Evolutionary conservation across 2,113 vertebrate genomes (phyloP), one percentile per base, ranked within the genome.

Genomic region (Chrysochloris asiatica): DNA sequence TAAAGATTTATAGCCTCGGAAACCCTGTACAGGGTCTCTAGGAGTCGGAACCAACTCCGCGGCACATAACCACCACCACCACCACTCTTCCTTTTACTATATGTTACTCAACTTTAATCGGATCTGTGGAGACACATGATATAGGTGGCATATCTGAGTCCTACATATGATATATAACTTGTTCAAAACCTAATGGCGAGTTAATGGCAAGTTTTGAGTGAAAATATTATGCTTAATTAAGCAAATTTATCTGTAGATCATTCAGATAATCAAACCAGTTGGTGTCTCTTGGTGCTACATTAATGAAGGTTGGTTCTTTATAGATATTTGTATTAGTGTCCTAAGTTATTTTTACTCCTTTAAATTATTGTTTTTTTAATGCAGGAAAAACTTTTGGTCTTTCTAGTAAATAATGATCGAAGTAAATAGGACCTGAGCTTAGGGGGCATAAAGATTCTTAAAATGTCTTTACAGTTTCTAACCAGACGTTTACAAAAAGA

Each of bases 401-500:
- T 92, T n/a, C 41, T 50, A 65, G 19, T 73, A 78, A 84, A 67
- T 19, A 33, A 30, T 77, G 67, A 33, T 47, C 61, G 22, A 80
- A 83, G 54, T 56, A 28, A 26, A 22, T 75, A 79, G 59, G 56
- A 67, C 5, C 17, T n/a, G 7, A 38, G 8, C 61, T 87, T 92
- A 71, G 86, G 71, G 19, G 17, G 4, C 19, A 5, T 86, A 45
- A 73, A 14, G 12, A n/a, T 63, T 30, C 43, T 80, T n/a, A 90
- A 83, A 43, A 56, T 65, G 11, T 90, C 56, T 86, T 89, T 77
- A 83, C 1, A 47, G 4, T 84, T 95, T 88, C 43, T 10, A 86
- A 36, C 2, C 16, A 86, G 33, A 47, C 81, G 24, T 89, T 90
- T 77, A 79, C 16, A n/a, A 83, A 95, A 87, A 88, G n/a, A 83